Evolutionary conservation across 1,140 invertebrate genomes (phyloP), one percentile per base, ranked within the genome.

Genomic region (Nephila pilipes): DNA sequence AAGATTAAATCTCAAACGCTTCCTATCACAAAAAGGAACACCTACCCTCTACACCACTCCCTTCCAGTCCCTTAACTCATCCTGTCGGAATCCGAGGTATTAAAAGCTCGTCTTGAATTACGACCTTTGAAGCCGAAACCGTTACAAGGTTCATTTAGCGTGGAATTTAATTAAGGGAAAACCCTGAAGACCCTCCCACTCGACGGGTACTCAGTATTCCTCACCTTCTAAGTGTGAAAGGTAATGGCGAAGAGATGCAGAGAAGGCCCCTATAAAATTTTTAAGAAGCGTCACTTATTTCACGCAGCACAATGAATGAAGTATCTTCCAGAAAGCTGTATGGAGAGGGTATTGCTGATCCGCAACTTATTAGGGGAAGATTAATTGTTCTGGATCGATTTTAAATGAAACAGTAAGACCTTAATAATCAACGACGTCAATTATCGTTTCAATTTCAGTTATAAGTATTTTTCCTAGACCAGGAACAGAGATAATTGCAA

Each of bases 91-190:
- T 89, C 87, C 69, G 25, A 89, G 69, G 87, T 89, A 89, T 89
- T 89, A 89, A 89, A 89, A 89, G 87, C 65, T 79, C 87, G 87
- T 89, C 63, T 79, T 89, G 87, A 89, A 79, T 89, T 89, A 89
- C 87, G 87, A 89, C 87, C 87, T 79, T 79, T 57, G 87, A 89
- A 87, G 85, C 85, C 18, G 85, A 87, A 87, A 87, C 87, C 65
- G 87, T 79, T 89, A 89, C 69, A 89, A 89, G 87, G 87, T 89
- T 89, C 87, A 89, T 89, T 89, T 89, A 79, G 87, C 65, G 25
- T 54, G 87, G 87, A 89, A 89, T 89, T 89, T 89, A 89, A 89
- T 89, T 89, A 89, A 89, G 87, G 87, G 3, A 79, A 75, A 75
- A 75, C 69, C 69, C 69, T 20, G 69, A 87, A 65, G 55, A 58